phyloP scores from a whole-genome alignment of 2,113 vertebrate species.

The Melanostigma gelatinosum region DNA sequence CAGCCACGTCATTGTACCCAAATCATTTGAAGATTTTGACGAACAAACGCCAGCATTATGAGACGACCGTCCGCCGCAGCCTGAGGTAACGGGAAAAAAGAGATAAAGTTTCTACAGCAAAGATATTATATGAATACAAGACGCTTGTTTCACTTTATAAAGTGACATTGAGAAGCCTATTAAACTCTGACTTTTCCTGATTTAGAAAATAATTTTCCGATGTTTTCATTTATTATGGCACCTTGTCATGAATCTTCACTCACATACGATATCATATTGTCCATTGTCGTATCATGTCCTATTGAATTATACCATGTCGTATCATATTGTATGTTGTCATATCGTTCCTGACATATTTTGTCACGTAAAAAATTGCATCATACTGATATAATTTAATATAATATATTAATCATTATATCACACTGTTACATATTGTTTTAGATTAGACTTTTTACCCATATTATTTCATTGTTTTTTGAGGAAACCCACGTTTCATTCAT shows the following conservation, averaged over 20 bases:
- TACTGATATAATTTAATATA: background rate
- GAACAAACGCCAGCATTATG: no score
- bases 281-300: background rate
- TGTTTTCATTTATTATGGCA: background rate
- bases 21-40: no score
- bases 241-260: background rate
- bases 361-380: background rate
- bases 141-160: no score
- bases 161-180: background rate
- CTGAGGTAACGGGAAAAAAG: no score
- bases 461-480: background rate
- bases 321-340: background rate
- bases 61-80: no score
- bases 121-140: no score
- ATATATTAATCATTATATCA: background rate
- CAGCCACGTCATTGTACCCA: no score
- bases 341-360: background rate
- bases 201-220: background rate
- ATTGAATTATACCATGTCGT: background rate
- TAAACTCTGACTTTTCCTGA: background rate
- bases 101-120: no score
- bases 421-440: background rate
- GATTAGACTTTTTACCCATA: background rate
- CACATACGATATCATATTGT: background rate
- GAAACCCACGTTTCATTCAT: constrained; percentile 25